phyloP scores from a whole-genome alignment of 2,888 invertebrate genomes.

The Megalurothrips usitatus region DNA sequence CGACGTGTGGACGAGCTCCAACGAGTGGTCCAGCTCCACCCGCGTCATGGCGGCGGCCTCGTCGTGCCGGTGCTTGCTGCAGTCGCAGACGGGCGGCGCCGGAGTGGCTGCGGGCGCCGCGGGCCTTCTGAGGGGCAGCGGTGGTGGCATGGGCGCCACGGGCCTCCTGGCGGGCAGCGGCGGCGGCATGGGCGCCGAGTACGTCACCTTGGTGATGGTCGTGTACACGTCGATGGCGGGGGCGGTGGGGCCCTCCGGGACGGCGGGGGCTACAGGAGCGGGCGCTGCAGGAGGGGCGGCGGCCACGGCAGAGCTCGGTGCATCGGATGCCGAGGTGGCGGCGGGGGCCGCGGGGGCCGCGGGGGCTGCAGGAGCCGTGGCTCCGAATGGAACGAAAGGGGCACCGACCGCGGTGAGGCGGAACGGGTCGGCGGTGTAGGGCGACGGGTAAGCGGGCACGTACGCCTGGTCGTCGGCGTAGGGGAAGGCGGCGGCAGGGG shows the following conservation, averaged over 20 bases:
- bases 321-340: neutral
- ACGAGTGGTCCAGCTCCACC: constrained; percentile 11
- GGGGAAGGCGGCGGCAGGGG: too few relatives aligned
- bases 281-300: neutral
- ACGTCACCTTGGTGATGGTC: neutral
- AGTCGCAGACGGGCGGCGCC: neutral
- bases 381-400: neutral
- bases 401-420: neutral
- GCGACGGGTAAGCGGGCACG: neutral
- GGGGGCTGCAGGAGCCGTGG: neutral
- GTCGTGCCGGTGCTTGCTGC: neutral
- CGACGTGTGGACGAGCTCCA: neutral
- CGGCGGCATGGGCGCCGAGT: neutral
- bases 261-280: neutral
- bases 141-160: neutral
- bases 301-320: neutral
- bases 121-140: neutral
- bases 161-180: neutral
- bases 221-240: neutral
- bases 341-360: neutral
- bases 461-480: too few relatives aligned
- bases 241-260: neutral
- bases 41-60: neutral
- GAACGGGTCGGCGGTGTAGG: neutral
- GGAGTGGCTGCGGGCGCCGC: neutral